Conservation (phyloP, 2,113 vertebrate genomes). For the Cinclus mexicanus region DNA sequence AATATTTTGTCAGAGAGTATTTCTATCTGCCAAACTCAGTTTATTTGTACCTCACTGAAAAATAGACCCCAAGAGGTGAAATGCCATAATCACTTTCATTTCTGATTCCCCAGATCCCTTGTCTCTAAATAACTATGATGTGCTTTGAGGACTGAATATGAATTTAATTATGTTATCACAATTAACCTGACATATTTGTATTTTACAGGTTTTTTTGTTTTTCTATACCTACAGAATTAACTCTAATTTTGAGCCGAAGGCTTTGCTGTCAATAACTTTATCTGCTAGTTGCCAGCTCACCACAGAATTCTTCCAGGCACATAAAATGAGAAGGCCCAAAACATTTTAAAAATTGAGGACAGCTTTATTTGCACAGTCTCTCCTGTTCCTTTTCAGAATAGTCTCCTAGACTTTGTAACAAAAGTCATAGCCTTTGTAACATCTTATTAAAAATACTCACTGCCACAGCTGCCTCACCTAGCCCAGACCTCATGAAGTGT, state of each 20-base stretch:
- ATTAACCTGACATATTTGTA: slow-evolving; percentile 48
- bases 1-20: slow-evolving; percentile 44
- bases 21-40: slow-evolving; percentile 57
- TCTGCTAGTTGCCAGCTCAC: slow-evolving; percentile 14
- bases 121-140: slow-evolving; percentile 40
- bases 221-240: neutral
- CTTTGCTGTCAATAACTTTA: slow-evolving; percentile 42
- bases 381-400: neutral
- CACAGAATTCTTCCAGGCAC: neutral
- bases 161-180: slow-evolving; percentile 61
- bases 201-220: neutral
- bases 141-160: slow-evolving; percentile 3
- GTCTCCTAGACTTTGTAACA: neutral
- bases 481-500: neutral
- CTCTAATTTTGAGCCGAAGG: slow-evolving; percentile 4
- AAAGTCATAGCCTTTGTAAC: neutral
- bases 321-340: slow-evolving; percentile 12
- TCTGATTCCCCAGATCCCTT: slow-evolving; percentile 43
- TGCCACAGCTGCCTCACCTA: neutral
- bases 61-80: slow-evolving; percentile 53
- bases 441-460: neutral
- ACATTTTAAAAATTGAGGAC: neutral
- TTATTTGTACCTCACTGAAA: slow-evolving; percentile 43
- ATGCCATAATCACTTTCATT: slow-evolving; percentile 41
- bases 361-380: neutral